Percentiles rank a stretch among this genome's conserved stretches.
phyloP scores from a whole-genome alignment of 2,797 vertebrate species.

The Sebastes dallii region DNA sequence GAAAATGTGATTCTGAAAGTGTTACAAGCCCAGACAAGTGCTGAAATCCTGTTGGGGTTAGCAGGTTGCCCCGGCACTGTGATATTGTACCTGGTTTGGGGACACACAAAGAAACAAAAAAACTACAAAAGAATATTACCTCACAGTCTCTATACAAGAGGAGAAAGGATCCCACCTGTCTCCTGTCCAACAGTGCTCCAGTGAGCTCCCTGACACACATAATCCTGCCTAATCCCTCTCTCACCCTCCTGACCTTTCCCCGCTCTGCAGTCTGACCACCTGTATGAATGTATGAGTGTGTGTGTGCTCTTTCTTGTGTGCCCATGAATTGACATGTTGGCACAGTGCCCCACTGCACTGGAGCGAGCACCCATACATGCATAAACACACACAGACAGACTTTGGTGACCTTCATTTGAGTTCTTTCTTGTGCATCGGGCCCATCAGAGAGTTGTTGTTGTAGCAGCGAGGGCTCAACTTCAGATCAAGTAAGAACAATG shows the following conservation, averaged over 20 bases:
- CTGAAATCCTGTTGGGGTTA: no score
- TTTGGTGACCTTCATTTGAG: slow-evolving; percentile 26
- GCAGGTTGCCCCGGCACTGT: neutral
- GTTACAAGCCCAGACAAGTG: no score
- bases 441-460: slow-evolving; percentile 3
- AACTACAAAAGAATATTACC: neutral
- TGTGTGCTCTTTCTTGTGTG: neutral
- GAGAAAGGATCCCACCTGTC: neutral
- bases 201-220: neutral
- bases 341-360: slow-evolving; percentile 30
- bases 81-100: neutral
- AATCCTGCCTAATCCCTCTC: neutral
- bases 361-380: neutral
- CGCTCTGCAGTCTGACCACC: neutral
- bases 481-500: slow-evolving; percentile 31
- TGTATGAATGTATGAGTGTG: slow-evolving; percentile 11
- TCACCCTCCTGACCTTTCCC: slow-evolving; percentile 23
- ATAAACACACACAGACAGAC: neutral
- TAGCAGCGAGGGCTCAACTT: neutral
- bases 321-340: slow-evolving; percentile 13
- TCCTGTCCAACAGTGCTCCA: neutral
- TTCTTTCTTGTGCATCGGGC: neutral
- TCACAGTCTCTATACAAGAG: neutral
- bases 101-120: neutral
- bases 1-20: no score